A percentile compares a stretch with the other conserved stretches of the same genome.
Conservation (phyloP, 92 coral and sea anemone species). For the Palythoa heliodiscus region DNA sequence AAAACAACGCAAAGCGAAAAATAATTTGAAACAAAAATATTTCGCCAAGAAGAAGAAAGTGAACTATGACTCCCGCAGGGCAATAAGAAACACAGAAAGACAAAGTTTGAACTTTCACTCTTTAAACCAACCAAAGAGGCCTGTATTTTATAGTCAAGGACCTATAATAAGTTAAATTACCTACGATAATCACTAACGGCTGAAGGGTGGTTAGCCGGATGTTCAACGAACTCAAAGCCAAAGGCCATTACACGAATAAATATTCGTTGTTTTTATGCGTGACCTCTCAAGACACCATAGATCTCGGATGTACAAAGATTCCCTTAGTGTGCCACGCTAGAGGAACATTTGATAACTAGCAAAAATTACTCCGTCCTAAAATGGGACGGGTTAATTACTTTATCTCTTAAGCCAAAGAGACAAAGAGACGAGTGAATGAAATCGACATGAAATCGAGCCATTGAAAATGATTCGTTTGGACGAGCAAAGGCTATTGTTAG, state of each 20-base stretch:
- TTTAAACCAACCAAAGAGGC: background rate
- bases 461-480: slow-evolving; percentile 27
- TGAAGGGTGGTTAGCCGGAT: background rate
- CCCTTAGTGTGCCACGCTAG: slow-evolving; percentile 9
- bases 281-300: background rate
- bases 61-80: slow-evolving; percentile 14
- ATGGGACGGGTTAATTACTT: background rate
- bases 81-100: background rate
- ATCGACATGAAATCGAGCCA: slow-evolving; percentile 1
- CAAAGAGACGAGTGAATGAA: background rate
- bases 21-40: background rate
- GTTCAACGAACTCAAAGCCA: background rate
- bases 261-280: slow-evolving; percentile 8
- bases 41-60: background rate
- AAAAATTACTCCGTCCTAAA: background rate
- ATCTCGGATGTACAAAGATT: background rate
- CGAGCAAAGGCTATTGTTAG: background rate
- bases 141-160: background rate
- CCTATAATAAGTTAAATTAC: background rate
- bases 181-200: background rate
- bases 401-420: background rate
- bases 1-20: background rate
- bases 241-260: background rate
- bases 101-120: background rate
- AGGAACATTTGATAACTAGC: background rate